A percentile compares a stretch with the other conserved stretches of the same genome.
These are phyloP conservation scores for Salticus scenicus DNA, from an alignment of 2,888 invertebrate species.

Conservation along the genomic window DNA sequence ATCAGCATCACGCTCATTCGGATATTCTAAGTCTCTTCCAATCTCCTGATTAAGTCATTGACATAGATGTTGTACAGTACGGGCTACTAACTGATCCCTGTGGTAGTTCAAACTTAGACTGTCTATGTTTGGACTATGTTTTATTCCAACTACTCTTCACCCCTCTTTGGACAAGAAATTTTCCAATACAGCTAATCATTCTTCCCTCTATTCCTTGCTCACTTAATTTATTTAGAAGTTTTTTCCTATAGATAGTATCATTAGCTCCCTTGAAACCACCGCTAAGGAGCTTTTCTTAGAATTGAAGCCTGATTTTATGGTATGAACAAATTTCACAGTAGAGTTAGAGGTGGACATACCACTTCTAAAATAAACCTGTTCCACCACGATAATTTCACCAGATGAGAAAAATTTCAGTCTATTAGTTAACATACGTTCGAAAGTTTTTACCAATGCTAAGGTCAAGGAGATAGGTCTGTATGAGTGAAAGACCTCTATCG, in stretches of 20 bases:
- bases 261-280: background rate
- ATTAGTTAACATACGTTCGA: background rate
- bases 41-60: background rate
- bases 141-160: background rate
- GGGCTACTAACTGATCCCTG: background rate
- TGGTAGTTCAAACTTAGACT: background rate
- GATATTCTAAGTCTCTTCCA: background rate
- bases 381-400: background rate
- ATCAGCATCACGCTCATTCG: background rate
- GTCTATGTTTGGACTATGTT: background rate
- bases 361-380: background rate
- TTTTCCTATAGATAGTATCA: background rate
- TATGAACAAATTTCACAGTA: background rate
- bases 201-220: background rate
- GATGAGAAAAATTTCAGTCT: background rate
- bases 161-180: background rate
- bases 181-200: background rate
- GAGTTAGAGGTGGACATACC: background rate
- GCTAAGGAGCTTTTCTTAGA: background rate
- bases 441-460: background rate
- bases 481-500: background rate
- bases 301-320: background rate
- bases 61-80: background rate
- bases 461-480: slow-evolving; percentile 1
- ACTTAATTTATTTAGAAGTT: background rate